These are phyloP conservation scores for Phylloscopus whistleri DNA, from an alignment of 2,113 vertebrate species.

Conservation along the genomic window DNA sequence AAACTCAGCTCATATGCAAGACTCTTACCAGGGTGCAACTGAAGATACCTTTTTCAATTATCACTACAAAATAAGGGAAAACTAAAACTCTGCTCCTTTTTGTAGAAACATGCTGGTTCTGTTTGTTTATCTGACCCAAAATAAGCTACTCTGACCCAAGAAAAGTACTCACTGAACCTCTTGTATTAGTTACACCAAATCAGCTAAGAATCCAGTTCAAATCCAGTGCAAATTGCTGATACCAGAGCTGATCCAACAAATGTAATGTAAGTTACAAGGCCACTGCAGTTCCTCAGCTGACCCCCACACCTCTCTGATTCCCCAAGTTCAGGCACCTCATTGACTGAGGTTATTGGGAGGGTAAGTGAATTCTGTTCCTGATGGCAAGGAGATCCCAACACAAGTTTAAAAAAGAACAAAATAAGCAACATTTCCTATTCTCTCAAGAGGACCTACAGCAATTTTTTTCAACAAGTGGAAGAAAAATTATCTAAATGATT, in stretches of 20 bases:
- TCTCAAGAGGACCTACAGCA: background rate
- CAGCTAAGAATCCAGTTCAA: background rate
- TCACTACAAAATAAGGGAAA: background rate
- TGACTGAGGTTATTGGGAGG: background rate
- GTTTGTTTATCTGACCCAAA: background rate
- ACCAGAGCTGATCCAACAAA: background rate
- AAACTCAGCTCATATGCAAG: background rate
- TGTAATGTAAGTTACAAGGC: background rate
- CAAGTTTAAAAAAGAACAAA: background rate
- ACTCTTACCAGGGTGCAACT: background rate
- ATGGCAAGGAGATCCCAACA: background rate
- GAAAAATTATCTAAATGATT: background rate
- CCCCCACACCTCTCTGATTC: background rate
- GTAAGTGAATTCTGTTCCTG: background rate
- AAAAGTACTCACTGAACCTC: background rate
- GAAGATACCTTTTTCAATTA: background rate
- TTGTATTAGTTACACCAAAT: background rate
- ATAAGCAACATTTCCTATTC: background rate
- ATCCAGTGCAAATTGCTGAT: background rate
- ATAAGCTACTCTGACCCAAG: background rate
- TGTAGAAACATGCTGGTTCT: background rate
- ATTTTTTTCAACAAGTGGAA: background rate
- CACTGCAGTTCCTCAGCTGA: background rate
- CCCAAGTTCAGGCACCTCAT: background rate
- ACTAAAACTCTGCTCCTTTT: background rate